Percentiles rank a stretch among this genome's conserved stretches.
Conservation (phyloP, 2,888 invertebrate species). For the Stenodera caucasica region DNA sequence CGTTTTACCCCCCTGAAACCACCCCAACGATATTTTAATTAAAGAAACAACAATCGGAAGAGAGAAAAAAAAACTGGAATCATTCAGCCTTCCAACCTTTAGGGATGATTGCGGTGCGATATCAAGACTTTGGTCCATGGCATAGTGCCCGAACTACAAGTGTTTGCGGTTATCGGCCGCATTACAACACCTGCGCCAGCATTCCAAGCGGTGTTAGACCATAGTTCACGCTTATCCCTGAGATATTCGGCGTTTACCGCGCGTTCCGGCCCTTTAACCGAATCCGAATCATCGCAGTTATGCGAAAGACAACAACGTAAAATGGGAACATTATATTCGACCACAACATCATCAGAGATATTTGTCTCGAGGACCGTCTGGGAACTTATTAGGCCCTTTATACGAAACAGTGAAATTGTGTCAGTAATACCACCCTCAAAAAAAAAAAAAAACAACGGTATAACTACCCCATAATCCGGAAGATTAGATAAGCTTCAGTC, state of each 20-base stretch:
- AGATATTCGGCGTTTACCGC: conserved; percentile 12
- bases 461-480: neutral
- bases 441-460: neutral
- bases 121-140: conserved; percentile 23
- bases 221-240: conserved; percentile 26
- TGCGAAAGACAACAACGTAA: neutral
- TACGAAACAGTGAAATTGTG: neutral
- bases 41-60: no score
- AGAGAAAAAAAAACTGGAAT: no score
- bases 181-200: conserved; percentile 45
- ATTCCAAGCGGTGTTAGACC: conserved; percentile 39
- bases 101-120: neutral
- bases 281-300: conserved; percentile 5
- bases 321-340: neutral
- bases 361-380: no score
- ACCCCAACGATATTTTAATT: neutral
- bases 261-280: conserved; percentile 10
- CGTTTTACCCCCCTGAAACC: neutral
- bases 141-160: conserved; percentile 37
- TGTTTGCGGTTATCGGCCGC: conserved; percentile 45
- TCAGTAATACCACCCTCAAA: conserved; percentile 1
- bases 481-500: conserved; percentile 3
- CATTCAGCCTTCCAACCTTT: neutral
- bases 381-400: no score
- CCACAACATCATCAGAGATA: no score